phyloP scores from a whole-genome alignment of 2,797 vertebrate genomes.

The Geotrypetes seraphini region DNA sequence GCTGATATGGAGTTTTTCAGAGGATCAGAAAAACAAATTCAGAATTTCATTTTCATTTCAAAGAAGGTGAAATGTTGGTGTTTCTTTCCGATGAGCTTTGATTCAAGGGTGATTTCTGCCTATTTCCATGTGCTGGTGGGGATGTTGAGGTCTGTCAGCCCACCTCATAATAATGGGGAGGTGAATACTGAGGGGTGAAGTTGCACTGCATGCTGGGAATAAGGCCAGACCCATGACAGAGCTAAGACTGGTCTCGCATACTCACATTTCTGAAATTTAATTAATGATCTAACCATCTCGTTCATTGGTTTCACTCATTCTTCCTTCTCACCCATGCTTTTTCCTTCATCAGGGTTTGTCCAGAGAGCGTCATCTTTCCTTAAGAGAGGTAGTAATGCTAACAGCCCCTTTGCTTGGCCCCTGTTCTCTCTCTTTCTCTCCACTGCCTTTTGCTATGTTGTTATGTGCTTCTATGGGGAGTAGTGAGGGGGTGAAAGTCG shows the following conservation, averaged over 20 bases:
- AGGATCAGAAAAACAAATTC: too few relatives aligned
- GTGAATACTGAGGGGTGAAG: fast-evolving
- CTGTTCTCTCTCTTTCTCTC: constrained; percentile 1
- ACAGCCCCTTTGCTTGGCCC: constrained; percentile 41
- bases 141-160: too few relatives aligned
- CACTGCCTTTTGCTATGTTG: background rate
- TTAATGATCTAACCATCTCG: fast-evolving
- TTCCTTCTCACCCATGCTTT: constrained; percentile 34
- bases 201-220: background rate
- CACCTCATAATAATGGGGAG: too few relatives aligned
- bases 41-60: too few relatives aligned
- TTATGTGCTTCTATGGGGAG: background rate
- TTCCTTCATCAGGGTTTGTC: constrained; percentile 79
- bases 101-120: too few relatives aligned
- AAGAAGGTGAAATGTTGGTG: too few relatives aligned
- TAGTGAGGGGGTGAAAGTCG: too few relatives aligned
- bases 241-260: too few relatives aligned
- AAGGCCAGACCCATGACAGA: too few relatives aligned
- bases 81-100: too few relatives aligned
- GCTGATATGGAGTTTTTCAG: too few relatives aligned
- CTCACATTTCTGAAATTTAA: fast-evolving
- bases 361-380: constrained; percentile 79
- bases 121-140: fast-evolving
- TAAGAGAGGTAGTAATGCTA: constrained; percentile 84
- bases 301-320: constrained; percentile 25